Percentiles rank a stretch among this genome's conserved stretches.
These are phyloP conservation scores for Apamea sordens DNA, from an alignment of 2,888 invertebrate genomes.

Conservation along the genomic window DNA sequence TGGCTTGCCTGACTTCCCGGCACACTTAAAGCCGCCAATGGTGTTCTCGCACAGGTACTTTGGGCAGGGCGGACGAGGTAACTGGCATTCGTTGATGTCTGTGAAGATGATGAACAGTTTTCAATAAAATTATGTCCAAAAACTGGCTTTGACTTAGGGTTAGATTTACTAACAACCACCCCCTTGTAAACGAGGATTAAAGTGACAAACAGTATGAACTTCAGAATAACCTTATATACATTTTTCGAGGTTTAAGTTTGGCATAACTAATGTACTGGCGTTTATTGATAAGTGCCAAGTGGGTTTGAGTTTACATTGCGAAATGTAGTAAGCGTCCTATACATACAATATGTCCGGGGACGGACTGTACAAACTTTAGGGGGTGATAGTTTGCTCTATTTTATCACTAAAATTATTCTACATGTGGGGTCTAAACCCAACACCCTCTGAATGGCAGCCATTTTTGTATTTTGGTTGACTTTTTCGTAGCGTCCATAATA, in stretches of 20 bases:
- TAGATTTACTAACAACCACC: not conserved
- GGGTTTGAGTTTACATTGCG: not conserved
- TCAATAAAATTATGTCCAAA: not conserved
- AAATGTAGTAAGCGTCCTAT: not conserved
- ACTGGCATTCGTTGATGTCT: conserved; percentile 96
- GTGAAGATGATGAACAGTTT: not conserved
- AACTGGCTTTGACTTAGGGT: not conserved
- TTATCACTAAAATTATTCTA: too few relatives aligned
- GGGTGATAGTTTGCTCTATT: too few relatives aligned
- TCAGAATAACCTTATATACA: not conserved
- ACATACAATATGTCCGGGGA: too few relatives aligned
- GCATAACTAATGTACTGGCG: not conserved
- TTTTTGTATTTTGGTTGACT: too few relatives aligned
- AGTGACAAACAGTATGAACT: not conserved
- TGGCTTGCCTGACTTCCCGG: conserved; percentile 85
- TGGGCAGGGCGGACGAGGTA: conserved; percentile 86
- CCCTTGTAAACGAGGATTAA: not conserved
- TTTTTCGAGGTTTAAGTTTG: not conserved
- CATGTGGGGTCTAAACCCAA: too few relatives aligned
- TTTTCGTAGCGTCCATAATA: too few relatives aligned
- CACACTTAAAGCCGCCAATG: conserved; percentile 88
- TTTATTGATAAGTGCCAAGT: not conserved
- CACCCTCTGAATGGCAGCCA: too few relatives aligned
- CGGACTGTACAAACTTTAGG: too few relatives aligned
- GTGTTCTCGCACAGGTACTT: conserved; percentile 89